A percentile compares a stretch with the other conserved stretches of the same genome.
Conservation (phyloP, 2,888 invertebrate species). For the Drosophila testacea region DNA sequence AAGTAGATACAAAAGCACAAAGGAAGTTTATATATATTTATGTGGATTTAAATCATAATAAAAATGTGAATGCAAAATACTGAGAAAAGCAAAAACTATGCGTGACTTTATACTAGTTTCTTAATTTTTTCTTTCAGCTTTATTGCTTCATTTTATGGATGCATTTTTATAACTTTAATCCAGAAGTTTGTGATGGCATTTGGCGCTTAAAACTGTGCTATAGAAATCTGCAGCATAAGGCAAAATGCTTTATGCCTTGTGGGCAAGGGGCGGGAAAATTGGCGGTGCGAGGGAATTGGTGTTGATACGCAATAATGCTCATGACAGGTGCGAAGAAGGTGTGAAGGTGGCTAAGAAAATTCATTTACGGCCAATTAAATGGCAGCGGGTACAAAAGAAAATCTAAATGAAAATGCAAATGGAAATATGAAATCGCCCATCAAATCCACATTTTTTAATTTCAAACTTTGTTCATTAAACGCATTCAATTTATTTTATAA, state of each 20-base stretch:
- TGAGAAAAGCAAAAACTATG: slow-evolving; percentile 9
- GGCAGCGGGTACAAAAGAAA: slow-evolving; percentile 24
- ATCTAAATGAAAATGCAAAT: slow-evolving; percentile 17
- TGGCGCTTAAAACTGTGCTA: slow-evolving; percentile 55
- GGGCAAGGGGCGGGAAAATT: neutral
- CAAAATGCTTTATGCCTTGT: neutral
- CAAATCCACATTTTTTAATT: slow-evolving; percentile 41
- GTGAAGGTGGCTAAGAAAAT: slow-evolving; percentile 36
- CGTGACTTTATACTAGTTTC: slow-evolving; percentile 40
- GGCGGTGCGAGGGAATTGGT: neutral
- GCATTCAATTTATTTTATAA: slow-evolving; percentile 42
- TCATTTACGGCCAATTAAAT: slow-evolving; percentile 68
- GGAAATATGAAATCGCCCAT: slow-evolving; percentile 12
- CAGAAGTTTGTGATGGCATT: slow-evolving; percentile 7
- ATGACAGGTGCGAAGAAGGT: slow-evolving; percentile 49
- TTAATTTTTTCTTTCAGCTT: slow-evolving; percentile 45
- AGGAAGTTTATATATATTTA: slow-evolving; percentile 6
- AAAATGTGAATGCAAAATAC: slow-evolving; percentile 22
- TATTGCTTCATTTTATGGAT: slow-evolving; percentile 26
- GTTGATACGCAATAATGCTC: slow-evolving; percentile 31
- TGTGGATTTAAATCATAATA: slow-evolving; percentile 27
- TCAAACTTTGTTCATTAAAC: slow-evolving; percentile 36
- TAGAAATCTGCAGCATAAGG: slow-evolving; percentile 23
- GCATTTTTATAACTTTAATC: slow-evolving; percentile 44
- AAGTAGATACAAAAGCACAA: slow-evolving; percentile 10